phyloP scores from a whole-genome alignment of 2,797 vertebrate genomes.

The Ptychadena robeensis region DNA sequence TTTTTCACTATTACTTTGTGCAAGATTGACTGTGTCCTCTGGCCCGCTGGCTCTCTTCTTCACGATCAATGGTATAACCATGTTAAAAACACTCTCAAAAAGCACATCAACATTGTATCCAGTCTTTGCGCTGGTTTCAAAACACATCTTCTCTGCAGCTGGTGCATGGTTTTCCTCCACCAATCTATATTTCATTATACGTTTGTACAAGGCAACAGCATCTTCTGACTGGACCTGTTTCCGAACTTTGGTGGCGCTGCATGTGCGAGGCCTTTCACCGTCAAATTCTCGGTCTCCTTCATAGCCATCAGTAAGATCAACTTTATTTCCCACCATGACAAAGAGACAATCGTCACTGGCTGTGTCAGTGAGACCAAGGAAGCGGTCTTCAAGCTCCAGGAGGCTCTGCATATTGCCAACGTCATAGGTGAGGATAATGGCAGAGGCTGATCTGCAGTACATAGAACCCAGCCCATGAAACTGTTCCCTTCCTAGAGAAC shows the following conservation, averaged over 20 bases:
- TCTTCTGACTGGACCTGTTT: constrained; percentile 87
- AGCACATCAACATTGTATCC: constrained; percentile 90
- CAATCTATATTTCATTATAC: constrained; percentile 89
- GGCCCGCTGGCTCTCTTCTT: constrained; percentile 81
- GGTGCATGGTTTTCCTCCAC: constrained; percentile 84
- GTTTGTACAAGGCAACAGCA: constrained; percentile 83
- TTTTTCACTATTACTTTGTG: constrained; percentile 71
- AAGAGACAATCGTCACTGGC: constrained; percentile 92
- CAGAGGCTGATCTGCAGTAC: constrained; percentile 93
- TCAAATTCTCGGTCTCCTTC: constrained; percentile 57
- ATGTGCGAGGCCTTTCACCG: constrained; percentile 58
- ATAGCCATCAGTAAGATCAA: constrained; percentile 82
- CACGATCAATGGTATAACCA: constrained; percentile 86
- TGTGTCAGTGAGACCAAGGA: constrained; percentile 91
- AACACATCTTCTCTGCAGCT: constrained; percentile 90
- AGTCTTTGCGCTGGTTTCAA: constrained; percentile 95
- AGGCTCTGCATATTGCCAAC: constrained; percentile 91
- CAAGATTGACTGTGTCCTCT: constrained; percentile 83
- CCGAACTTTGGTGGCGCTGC: constrained; percentile 64
- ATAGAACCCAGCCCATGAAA: constrained; percentile 96
- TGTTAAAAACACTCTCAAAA: constrained; percentile 91
- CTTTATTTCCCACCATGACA: constrained; percentile 93
- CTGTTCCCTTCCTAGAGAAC: constrained; percentile 88
- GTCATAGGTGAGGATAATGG: constrained; percentile 92
- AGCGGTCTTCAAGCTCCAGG: constrained; percentile 90